Evolutionary conservation across 2,113 vertebrate genomes (phyloP).

Genomic region (Isurus oxyrinchus): DNA sequence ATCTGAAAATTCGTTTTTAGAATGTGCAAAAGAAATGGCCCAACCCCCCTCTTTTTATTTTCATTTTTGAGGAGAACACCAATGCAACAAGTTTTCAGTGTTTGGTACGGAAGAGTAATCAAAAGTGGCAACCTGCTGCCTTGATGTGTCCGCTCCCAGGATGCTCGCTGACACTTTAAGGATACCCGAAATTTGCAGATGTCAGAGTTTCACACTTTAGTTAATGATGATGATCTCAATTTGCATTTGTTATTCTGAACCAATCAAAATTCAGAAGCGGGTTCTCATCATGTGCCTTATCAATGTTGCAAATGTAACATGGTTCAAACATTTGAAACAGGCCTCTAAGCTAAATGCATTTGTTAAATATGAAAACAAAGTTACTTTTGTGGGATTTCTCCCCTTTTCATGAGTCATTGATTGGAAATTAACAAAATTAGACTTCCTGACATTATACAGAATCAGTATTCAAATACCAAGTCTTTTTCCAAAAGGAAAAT

Average conservation of each 20-base stretch:
- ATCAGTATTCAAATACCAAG: background rate
- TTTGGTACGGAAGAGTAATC: background rate
- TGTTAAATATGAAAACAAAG: conserved; percentile 53
- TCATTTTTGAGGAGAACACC: no score
- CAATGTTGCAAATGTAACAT: conserved; percentile 53
- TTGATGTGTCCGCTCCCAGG: background rate
- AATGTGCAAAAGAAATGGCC: background rate
- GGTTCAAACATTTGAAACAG: conserved; percentile 48
- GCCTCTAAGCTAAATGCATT: conserved; percentile 56
- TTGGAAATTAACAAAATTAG: background rate
- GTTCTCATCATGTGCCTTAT: conserved; percentile 54
- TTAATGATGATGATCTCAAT: conserved; percentile 64
- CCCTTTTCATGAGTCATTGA: no score
- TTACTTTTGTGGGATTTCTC: background rate
- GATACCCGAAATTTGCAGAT: conserved; percentile 15
- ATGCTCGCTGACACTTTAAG: conserved; percentile 21
- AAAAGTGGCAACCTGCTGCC: background rate
- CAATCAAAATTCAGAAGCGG: conserved; percentile 46
- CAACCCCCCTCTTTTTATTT: background rate
- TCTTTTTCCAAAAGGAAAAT: background rate
- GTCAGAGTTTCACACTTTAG: conserved; percentile 49
- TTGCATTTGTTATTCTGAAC: conserved; percentile 63
- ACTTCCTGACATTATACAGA: background rate
- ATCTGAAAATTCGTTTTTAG: background rate
- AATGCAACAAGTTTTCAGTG: background rate